A percentile compares a stretch with the other conserved stretches of the same genome.
Conservation (phyloP, 1,140 invertebrate genomes). For the Meloidogyne chitwoodi region DNA sequence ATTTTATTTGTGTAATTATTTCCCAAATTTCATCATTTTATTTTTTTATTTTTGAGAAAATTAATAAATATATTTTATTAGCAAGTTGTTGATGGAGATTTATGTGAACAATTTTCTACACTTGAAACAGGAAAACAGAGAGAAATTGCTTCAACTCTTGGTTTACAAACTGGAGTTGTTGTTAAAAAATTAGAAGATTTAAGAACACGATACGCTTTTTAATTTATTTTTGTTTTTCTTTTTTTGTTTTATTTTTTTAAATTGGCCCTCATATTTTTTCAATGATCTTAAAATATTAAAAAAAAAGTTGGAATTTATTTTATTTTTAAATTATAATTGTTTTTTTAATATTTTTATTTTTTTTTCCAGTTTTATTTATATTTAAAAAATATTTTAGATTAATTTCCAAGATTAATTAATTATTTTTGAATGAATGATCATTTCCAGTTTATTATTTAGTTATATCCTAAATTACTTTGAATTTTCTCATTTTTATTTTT, state of each 20-base stretch:
- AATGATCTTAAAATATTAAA: neutral
- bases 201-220: constrained; percentile 87
- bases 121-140: constrained; percentile 89
- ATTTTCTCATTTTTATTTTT: too few species aligned
- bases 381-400: too few species aligned
- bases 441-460: too few species aligned
- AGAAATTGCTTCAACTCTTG: constrained; percentile 85
- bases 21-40: neutral
- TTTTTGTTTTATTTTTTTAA: neutral
- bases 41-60: neutral
- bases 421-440: too few species aligned
- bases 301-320: neutral
- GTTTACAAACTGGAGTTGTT: constrained; percentile 83
- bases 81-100: constrained; percentile 95
- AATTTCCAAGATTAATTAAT: too few species aligned
- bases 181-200: constrained; percentile 91
- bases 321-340: too few species aligned
- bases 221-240: constrained; percentile 56
- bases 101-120: constrained; percentile 97
- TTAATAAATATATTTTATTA: constrained; percentile 62
- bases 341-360: constrained; percentile 1
- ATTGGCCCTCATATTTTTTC: neutral
- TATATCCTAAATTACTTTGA: too few species aligned
- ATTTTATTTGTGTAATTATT: neutral
- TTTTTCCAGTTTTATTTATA: constrained; percentile 3